These are phyloP conservation scores for Seriola aureovittata DNA, from an alignment of 2,113 vertebrate species.

Conservation along the genomic window DNA sequence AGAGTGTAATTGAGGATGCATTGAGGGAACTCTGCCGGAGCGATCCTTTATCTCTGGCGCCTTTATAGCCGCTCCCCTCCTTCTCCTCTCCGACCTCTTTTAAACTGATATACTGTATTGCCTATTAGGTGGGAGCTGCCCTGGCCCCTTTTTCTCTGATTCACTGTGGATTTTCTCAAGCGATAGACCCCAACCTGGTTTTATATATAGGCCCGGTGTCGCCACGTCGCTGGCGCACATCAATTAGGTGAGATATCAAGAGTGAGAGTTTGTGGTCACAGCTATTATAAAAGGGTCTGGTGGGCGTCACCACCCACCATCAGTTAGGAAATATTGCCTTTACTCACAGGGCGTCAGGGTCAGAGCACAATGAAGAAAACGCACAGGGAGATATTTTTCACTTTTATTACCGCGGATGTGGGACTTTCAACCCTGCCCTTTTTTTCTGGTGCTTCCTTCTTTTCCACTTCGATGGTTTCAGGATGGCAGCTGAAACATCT, in stretches of 20 bases:
- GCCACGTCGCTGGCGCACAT: conserved; percentile 30
- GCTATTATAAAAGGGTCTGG: conserved; percentile 61
- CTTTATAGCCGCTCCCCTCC: conserved; percentile 43
- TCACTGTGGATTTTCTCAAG: conserved; percentile 48
- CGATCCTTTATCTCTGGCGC: conserved; percentile 54
- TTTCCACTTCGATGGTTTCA: conserved; percentile 14
- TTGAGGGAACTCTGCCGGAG: conserved; percentile 34
- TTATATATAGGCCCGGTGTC: conserved; percentile 42
- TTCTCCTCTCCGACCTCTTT: conserved; percentile 46
- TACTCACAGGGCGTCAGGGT: conserved; percentile 59
- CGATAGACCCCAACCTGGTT: conserved; percentile 33
- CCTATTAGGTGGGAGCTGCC: conserved; percentile 46
- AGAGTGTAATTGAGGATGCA: conserved; percentile 35
- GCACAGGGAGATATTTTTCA: conserved; percentile 55
- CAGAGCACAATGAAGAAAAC: conserved; percentile 55
- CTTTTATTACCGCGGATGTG: conserved; percentile 54
- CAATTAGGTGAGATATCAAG: conserved; percentile 58
- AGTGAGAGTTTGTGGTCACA: conserved; percentile 51
- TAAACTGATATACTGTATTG: conserved; percentile 67
- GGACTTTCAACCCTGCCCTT: conserved; percentile 15
- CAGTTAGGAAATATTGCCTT: conserved; percentile 67
- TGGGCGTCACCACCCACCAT: conserved; percentile 55
- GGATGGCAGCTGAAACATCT: conserved; percentile 24
- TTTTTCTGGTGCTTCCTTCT: conserved; percentile 18
- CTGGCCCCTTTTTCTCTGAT: conserved; percentile 27